Percentiles rank a stretch among this genome's conserved stretches.
Evolutionary conservation across 2,797 vertebrate species (phyloP).

Genomic region (Hydrolagus colliei): DNA sequence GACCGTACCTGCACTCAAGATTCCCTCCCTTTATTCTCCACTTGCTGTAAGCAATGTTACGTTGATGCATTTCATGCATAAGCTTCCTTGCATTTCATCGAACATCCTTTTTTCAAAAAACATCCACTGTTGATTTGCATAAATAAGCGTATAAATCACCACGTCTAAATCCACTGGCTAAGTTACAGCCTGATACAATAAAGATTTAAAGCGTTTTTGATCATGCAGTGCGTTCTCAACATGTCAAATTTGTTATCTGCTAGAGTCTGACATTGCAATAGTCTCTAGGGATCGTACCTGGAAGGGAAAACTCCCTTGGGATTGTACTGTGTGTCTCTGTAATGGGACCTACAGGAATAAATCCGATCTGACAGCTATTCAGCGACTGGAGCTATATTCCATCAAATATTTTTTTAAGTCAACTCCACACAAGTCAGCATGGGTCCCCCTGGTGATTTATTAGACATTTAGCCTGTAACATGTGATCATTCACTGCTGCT

Average conservation of each 20-base stretch:
- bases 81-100: too few relatives aligned
- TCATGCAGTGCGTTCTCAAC: slow-evolving; percentile 45
- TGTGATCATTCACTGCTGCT: slow-evolving; percentile 45
- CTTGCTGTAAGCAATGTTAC: not conserved
- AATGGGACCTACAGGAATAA: slow-evolving; percentile 50
- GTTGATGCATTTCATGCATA: not conserved
- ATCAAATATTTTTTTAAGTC: slow-evolving; percentile 69
- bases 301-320: slow-evolving; percentile 49
- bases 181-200: not conserved
- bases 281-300: slow-evolving; percentile 48
- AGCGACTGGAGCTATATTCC: slow-evolving; percentile 54
- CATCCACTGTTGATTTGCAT: not conserved
- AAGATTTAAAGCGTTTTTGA: not conserved
- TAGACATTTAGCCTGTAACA: slow-evolving; percentile 60
- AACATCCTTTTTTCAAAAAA: too few relatives aligned
- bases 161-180: not conserved
- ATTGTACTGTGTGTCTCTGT: slow-evolving; percentile 47
- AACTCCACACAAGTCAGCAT: slow-evolving; percentile 58
- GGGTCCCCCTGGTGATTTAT: slow-evolving; percentile 52
- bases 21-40: not conserved
- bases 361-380: slow-evolving; percentile 62
- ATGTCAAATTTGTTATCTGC: slow-evolving; percentile 49
- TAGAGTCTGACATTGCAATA: slow-evolving; percentile 50
- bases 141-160: not conserved
- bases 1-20: too few relatives aligned